Conservation (phyloP, 37 sponge, comb jelly and placozoan genomes). For the Geodia barretti region DNA sequence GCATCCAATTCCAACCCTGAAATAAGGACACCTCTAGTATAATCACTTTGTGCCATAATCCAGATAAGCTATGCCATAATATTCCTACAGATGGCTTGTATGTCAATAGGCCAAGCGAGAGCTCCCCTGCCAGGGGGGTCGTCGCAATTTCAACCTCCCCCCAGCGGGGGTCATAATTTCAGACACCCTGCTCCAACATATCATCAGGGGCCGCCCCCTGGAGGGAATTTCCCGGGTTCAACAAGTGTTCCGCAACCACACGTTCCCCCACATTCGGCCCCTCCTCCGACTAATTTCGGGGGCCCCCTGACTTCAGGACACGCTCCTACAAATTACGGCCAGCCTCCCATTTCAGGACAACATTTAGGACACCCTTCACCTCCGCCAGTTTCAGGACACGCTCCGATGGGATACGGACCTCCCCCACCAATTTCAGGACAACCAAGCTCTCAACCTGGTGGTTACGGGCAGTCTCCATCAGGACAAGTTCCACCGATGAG, state of each 20-base stretch:
- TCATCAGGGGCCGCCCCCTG: not conserved
- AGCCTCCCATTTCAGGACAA: not conserved
- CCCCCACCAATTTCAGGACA: conserved; percentile 7
- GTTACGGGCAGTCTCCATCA: conserved; percentile 1
- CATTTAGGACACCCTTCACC: not conserved
- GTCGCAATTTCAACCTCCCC: not conserved
- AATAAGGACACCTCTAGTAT: too few species aligned
- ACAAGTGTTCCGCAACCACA: too few species aligned
- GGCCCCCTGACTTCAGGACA: conserved; percentile 2
- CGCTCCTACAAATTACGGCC: not conserved
- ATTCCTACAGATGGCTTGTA: conserved; percentile 39
- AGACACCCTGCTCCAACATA: not conserved
- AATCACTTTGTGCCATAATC: too few species aligned
- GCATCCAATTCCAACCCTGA: too few species aligned
- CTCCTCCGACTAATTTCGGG: not conserved
- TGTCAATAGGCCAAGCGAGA: conserved; percentile 30
- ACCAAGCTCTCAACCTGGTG: not conserved
- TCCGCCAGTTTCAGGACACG: not conserved
- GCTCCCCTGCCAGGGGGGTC: not conserved
- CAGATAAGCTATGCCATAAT: too few species aligned
- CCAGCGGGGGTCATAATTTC: not conserved
- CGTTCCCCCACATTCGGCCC: too few species aligned
- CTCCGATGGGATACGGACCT: not conserved
- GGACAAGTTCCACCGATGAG: not conserved
- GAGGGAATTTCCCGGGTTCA: too few species aligned